phyloP scores from a whole-genome alignment of 1,140 invertebrate genomes.

The Zaprionus ghesquierei region DNA sequence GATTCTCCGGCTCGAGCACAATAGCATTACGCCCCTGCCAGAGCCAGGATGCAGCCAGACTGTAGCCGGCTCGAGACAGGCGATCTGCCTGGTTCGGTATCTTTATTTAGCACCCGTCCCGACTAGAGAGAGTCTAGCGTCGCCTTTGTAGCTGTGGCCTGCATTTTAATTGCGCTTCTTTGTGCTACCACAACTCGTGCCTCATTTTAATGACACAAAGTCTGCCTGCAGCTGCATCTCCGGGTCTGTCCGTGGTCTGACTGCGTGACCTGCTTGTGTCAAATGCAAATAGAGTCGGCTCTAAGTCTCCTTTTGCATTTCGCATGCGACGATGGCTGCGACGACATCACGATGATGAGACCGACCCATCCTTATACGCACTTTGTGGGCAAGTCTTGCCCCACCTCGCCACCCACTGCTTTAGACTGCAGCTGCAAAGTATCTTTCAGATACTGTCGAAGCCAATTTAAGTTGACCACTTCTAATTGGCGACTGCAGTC shows the following conservation, averaged over 20 bases:
- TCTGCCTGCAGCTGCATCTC: not conserved
- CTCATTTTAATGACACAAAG: conserved; percentile 49
- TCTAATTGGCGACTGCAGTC: conserved; percentile 27
- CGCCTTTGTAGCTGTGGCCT: conserved; percentile 38
- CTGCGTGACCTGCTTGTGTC: conserved; percentile 30
- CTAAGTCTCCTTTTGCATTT: conserved; percentile 26
- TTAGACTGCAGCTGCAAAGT: not conserved
- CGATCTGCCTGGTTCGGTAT: not conserved
- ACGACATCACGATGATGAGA: conserved; percentile 8
- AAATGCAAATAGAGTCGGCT: conserved; percentile 40
- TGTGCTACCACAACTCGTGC: conserved; percentile 17
- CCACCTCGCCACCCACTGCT: not conserved
- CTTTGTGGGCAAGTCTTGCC: conserved; percentile 4
- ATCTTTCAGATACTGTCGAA: not conserved
- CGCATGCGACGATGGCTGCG: not conserved
- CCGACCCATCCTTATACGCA: conserved; percentile 25
- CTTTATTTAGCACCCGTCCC: conserved; percentile 13
- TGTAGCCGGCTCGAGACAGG: not conserved
- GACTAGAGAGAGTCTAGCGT: no score
- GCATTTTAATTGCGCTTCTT: conserved; percentile 54
- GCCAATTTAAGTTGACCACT: conserved; percentile 3
- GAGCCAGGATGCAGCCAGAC: not conserved
- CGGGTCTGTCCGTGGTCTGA: not conserved
- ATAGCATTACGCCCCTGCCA: not conserved
- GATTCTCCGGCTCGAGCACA: not conserved